Base-by-base conservation (phyloP, 2,888 invertebrate species). In the Danaus chrysippus region DNA sequence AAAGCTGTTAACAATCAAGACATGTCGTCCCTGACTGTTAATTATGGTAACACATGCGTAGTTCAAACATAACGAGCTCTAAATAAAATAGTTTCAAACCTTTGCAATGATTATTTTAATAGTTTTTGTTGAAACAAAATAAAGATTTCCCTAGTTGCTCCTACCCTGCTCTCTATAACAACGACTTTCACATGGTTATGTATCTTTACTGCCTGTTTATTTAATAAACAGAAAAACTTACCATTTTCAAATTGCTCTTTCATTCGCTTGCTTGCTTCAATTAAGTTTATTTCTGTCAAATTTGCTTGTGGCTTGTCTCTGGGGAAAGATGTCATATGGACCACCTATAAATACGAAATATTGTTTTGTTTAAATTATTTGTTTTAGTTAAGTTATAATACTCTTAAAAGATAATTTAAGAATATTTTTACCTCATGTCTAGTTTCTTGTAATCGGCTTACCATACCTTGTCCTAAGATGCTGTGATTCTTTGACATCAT, bases 381-480 rank as follows among this genome's bases (percentile, higher is more conserved):
- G 8, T 34, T 6, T 34, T 34, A 3, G 8, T 34, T 34, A 5
- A 5, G 0, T 34, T 5, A 34, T 34, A 34, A 34, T 5, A 34
- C 6, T 34, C 19, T n/a, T n/a, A n/a, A n/a, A n/a, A n/a, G n/a
- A 8, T 34, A 41, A 34, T 19, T 17, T 54, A 52, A 54, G 9
- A 13, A 56, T 11, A 17, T 42, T 10, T 57, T 65, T 65, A 83
- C 83, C 75, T 85, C 83, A 70, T 85, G 84, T 0, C 82, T 82
- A 59, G 79, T 82, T 59, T 76, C 74, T n/a, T 83, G 67, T 3
- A 85, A 65, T 46, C 77, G 71, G 19, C 73, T 74, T 1, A 76
- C 81, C 0, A 84, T 68, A 2, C 83, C 82, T 58, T 81, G 75
- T 0, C 84, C 84, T 12, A 86, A 63, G 13, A 79, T 79, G 49